phyloP scores from a whole-genome alignment of 2,888 invertebrate species.

The Macrosoma leucophasiata region DNA sequence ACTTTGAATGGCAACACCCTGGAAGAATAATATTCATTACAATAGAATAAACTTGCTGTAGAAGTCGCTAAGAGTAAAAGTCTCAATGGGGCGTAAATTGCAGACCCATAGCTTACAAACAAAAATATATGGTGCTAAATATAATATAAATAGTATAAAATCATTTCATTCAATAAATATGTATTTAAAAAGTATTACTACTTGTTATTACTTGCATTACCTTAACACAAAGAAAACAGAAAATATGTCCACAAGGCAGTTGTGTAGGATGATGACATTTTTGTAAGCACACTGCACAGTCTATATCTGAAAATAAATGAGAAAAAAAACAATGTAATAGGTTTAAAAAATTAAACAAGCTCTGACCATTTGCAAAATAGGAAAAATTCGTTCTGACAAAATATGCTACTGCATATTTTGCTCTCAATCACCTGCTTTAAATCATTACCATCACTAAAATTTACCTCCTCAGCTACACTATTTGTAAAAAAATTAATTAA shows the following conservation, averaged over 20 bases:
- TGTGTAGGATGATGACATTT: constrained; percentile 93
- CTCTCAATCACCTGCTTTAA: too few relatives aligned
- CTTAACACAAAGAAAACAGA: constrained; percentile 97
- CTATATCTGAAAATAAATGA: constrained; percentile 47
- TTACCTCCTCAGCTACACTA: too few relatives aligned
- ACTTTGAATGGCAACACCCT: constrained; percentile 90
- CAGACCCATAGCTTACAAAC: too few relatives aligned
- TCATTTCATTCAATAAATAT: neutral
- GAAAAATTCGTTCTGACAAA: too few relatives aligned
- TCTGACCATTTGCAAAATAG: too few relatives aligned
- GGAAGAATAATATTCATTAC: constrained; percentile 12
- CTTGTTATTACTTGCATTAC: constrained; percentile 36
- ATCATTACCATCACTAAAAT: too few relatives aligned
- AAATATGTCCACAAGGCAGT: constrained; percentile 95
- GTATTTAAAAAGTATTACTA: neutral
- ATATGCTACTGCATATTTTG: too few relatives aligned
- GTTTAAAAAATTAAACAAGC: too few relatives aligned
- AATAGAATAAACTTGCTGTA: constrained; percentile 3
- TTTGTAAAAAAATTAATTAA: too few relatives aligned
- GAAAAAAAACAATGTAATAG: constrained; percentile 1
- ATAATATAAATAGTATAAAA: neutral
- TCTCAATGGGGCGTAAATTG: too few relatives aligned
- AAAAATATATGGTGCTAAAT: neutral
- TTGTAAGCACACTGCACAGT: constrained; percentile 96
- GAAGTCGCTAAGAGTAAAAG: too few relatives aligned